Base-by-base conservation (phyloP, 2,113 vertebrate species). In the Odontophorus gujanensis region DNA sequence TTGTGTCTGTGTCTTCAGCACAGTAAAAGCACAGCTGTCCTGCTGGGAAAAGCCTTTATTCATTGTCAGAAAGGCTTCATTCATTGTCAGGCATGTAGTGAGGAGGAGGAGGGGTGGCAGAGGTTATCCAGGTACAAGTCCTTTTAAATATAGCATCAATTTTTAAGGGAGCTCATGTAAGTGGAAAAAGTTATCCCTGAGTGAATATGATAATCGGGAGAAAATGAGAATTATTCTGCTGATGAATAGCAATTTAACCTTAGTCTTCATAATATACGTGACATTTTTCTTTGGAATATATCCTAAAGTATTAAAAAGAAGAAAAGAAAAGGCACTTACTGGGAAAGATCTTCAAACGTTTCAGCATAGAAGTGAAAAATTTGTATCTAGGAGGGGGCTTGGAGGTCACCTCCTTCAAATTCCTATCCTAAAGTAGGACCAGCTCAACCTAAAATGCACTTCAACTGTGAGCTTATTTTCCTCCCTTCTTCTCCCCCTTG, bases 291-390 rank as follows among this genome's bases (percentile, higher is more conserved):
- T 80, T 80, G 26, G 43, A 74, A 65, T 48, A 13, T 57, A 45
- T 58, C 28, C 11, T 71, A 43, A 82, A 78, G 21, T 72, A 76
- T 50, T 74, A 6, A 42, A 36, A 62, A 38, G 22, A 25, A 36
- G 14, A 38, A 74, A 59, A n/a, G 40, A 66, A 51, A 11, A 2
- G 7, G 4, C 36, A 32, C 11, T 1, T 1, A 1, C n/a, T 85
- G 26, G 24, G 53, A 51, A 77, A 42, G 30, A 3, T 40, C 34
- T 76, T 42, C 12, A 68, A 82, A 63, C 6, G 3, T 32, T 85
- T 91, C 24, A 24, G 4, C 13, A 32, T 0, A 71, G 32, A 80
- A 63, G 2, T 16, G 34, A 1, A 7, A 62, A 73, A 36, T 4
- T 61, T 28, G 9, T 6, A 7, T 65, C 47, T 81, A 26, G 7